phyloP scores from a whole-genome alignment of 1,140 invertebrate genomes.

The Aethina tumida region DNA sequence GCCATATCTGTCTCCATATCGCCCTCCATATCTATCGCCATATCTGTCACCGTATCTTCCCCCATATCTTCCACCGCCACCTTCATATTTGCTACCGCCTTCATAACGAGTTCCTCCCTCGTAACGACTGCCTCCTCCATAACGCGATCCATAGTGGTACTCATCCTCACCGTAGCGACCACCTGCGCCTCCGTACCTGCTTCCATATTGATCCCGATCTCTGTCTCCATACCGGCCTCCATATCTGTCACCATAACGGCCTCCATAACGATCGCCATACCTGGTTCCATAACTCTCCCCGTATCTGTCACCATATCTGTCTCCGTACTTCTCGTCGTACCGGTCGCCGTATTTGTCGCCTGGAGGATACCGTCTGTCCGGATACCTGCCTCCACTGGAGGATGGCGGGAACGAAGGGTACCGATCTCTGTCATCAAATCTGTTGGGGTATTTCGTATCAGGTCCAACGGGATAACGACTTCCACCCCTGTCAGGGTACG shows the following conservation, averaged over 20 bases:
- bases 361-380: slow-evolving; percentile 21
- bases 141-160: too few species aligned
- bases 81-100: slow-evolving; percentile 13
- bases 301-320: slow-evolving; percentile 36
- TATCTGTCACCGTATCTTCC: slow-evolving; percentile 29
- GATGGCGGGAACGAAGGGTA: slow-evolving; percentile 29
- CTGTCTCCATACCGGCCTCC: slow-evolving; percentile 27
- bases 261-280: slow-evolving; percentile 30
- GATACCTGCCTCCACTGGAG: slow-evolving; percentile 24
- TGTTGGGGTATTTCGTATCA: slow-evolving; percentile 8
- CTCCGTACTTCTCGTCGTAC: slow-evolving; percentile 31
- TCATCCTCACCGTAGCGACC: slow-evolving; percentile 33
- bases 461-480: slow-evolving; percentile 23
- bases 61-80: slow-evolving; percentile 35
- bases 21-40: slow-evolving; percentile 12
- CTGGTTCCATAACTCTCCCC: slow-evolving; percentile 38
- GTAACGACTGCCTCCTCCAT: slow-evolving; percentile 34
- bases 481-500: slow-evolving; percentile 17
- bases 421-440: slow-evolving; percentile 22
- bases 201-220: slow-evolving; percentile 32
- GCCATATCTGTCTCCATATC: slow-evolving; percentile 8
- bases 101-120: slow-evolving; percentile 29
- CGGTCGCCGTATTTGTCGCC: slow-evolving; percentile 36
- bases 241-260: slow-evolving; percentile 29
- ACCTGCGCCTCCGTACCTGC: slow-evolving; percentile 36